Conservation (phyloP, 2,888 invertebrate genomes). For the Aspidapion aeneum region DNA sequence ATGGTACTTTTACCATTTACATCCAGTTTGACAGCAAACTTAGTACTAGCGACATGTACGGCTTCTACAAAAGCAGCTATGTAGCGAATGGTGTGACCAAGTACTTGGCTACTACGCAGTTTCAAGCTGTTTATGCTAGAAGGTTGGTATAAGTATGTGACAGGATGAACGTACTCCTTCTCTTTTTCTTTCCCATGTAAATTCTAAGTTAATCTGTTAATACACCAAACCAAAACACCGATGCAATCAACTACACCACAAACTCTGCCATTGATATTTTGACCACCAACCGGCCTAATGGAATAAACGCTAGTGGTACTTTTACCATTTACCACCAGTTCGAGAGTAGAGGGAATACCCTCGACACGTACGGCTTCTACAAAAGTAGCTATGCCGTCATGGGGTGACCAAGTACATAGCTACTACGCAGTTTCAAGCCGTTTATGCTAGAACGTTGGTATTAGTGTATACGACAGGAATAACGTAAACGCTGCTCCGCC, state of each 20-base stretch:
- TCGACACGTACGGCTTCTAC: conserved; percentile 21
- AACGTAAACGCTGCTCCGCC: no score
- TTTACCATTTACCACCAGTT: conserved; percentile 15
- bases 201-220: no score
- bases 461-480: no score
- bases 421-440: conserved; percentile 30
- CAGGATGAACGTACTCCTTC: no score
- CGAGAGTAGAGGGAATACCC: conserved; percentile 12
- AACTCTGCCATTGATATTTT: conserved; percentile 24
- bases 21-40: conserved; percentile 20
- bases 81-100: conserved; percentile 12
- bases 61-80: conserved; percentile 29
- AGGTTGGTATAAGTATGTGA: conserved; percentile 1
- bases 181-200: no score
- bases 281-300: no score
- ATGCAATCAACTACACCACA: conserved; percentile 9
- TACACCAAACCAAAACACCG: no score
- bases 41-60: conserved; percentile 8
- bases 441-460: conserved; percentile 24
- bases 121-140: conserved; percentile 27
- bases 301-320: no score
- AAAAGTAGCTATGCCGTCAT: conserved; percentile 23
- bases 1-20: background rate
- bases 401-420: conserved; percentile 22
- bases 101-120: conserved; percentile 29